phyloP scores from a whole-genome alignment of 2,888 invertebrate species.

The Calameuta filiformis region DNA sequence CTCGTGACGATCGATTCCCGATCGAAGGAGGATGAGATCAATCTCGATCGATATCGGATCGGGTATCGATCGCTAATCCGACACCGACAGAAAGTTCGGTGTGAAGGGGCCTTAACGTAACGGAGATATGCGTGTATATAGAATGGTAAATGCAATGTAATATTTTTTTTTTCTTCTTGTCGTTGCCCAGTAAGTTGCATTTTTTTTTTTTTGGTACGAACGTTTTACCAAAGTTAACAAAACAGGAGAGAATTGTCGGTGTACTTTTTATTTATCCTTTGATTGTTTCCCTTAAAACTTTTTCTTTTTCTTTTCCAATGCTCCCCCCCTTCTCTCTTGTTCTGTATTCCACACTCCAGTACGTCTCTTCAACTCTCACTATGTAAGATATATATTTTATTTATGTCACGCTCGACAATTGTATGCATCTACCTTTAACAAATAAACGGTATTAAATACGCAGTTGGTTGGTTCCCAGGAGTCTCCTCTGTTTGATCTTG shows the following conservation, averaged over 20 bases:
- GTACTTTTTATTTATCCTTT: constrained; percentile 7
- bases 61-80: neutral
- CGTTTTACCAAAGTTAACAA: constrained; percentile 41
- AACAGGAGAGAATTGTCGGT: constrained; percentile 8
- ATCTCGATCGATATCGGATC: neutral
- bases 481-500: neutral
- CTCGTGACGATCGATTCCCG: neutral
- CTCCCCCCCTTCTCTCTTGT: neutral
- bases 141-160: neutral
- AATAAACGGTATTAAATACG: constrained; percentile 18
- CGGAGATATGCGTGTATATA: constrained; percentile 9
- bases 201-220: constrained; percentile 31
- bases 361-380: constrained; percentile 24
- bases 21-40: neutral
- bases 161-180: neutral
- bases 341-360: constrained; percentile 27
- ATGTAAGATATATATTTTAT: constrained; percentile 51
- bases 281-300: constrained; percentile 21
- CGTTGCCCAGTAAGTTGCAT: neutral
- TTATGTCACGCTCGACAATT: constrained; percentile 37
- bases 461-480: neutral
- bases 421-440: constrained; percentile 29
- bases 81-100: constrained; percentile 9
- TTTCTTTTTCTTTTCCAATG: constrained; percentile 13
- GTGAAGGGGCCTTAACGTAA: constrained; percentile 18